phyloP scores from a whole-genome alignment of 2,888 invertebrate species.

The Pollenia angustigena region DNA sequence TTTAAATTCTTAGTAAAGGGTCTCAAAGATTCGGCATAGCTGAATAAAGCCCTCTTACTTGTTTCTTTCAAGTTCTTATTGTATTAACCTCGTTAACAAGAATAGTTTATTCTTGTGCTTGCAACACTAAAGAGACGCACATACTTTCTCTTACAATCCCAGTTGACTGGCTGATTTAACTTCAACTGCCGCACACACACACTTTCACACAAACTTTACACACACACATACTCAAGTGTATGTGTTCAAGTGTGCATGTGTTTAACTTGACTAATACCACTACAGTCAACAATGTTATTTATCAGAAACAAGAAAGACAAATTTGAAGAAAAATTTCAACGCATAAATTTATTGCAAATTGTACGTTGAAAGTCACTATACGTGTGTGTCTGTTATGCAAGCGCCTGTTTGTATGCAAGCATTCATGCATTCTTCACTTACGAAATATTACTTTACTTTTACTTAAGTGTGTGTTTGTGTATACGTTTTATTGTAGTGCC shows the following conservation, averaged over 20 bases:
- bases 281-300: slow-evolving; percentile 67
- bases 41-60: too few relatives aligned
- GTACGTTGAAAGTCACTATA: slow-evolving; percentile 51
- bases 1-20: too few relatives aligned
- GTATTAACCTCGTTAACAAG: neutral
- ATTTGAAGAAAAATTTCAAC: slow-evolving; percentile 69
- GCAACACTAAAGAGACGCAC: neutral
- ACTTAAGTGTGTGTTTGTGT: neutral
- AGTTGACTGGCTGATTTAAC: slow-evolving; percentile 39
- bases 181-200: neutral
- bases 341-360: slow-evolving; percentile 70
- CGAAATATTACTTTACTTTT: neutral
- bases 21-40: too few relatives aligned
- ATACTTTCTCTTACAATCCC: neutral
- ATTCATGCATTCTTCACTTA: slow-evolving; percentile 8
- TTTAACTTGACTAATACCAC: slow-evolving; percentile 62
- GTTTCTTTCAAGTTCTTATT: neutral
- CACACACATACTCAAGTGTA: neutral
- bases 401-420: slow-evolving; percentile 11
- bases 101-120: slow-evolving; percentile 27
- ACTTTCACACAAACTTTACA: neutral
- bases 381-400: neutral
- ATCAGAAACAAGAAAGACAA: slow-evolving; percentile 65
- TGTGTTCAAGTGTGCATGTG: slow-evolving; percentile 30
- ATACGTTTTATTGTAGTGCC: neutral